Conservation (phyloP, 2,113 vertebrate species). For the Aepyceros melampus region DNA sequence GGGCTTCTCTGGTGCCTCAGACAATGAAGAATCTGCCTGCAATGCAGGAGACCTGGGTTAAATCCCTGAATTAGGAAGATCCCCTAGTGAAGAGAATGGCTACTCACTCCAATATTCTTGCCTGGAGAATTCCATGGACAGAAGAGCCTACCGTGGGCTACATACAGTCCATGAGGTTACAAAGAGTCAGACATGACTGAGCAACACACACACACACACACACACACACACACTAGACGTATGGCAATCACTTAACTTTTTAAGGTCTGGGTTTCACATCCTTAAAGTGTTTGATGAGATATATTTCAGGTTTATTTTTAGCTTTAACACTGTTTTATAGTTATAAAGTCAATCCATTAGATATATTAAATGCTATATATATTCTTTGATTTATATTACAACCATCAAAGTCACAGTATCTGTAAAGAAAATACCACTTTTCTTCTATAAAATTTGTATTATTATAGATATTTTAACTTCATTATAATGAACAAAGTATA, state of each 20-base stretch:
- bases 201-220: not conserved
- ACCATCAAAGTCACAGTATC: not conserved
- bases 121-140: not conserved
- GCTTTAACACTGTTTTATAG: slow-evolving; percentile 28
- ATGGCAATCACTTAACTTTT: not conserved
- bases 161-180: not conserved
- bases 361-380: not conserved
- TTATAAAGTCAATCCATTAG: not conserved
- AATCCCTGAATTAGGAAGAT: not conserved
- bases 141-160: not conserved
- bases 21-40: not conserved
- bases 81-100: not conserved
- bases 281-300: not conserved
- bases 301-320: not conserved
- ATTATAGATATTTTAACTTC: not conserved
- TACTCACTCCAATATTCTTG: not conserved
- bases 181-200: not conserved
- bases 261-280: not conserved
- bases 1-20: not conserved
- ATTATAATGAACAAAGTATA: slow-evolving; percentile 15
- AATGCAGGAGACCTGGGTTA: not conserved
- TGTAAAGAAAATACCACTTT: not conserved
- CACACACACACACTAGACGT: not conserved
- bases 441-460: slow-evolving; percentile 9
- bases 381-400: not conserved